Evolutionary conservation across 2,888 invertebrate genomes (phyloP), one percentile per base, ranked within the genome.

Genomic region (Amphipyra berbera): DNA sequence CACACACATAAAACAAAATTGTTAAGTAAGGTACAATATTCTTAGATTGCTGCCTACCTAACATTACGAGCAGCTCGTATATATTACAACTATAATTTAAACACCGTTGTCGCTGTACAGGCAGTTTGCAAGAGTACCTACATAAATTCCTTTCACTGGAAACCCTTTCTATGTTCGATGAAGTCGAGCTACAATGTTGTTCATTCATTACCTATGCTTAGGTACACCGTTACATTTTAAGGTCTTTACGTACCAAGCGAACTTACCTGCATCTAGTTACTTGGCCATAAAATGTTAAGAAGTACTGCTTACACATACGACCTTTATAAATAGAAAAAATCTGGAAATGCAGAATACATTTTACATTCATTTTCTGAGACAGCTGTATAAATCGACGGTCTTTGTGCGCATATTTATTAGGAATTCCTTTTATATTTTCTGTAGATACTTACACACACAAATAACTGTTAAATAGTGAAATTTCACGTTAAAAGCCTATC

Each of bases 111-210:
- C 49, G 50, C 59, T 45, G 38, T 64, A 61, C 48, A 57, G 48
- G 62, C 62, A 55, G 58, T 74, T 76, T 73, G 75, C 68, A 61
- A 76, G 77, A 82, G 79, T 83, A 79, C 75, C 66, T 64, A 70
- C 82, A 84, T 85, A 84, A 85, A 83, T 84, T 83, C 82, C 79
- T 82, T 81, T 82, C 78, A 75, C 76, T 73, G 63, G 73, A 81
- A 78, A 79, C 76, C 82, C 77, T 73, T 78, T 80, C 80, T 73
- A 76, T 77, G 69, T 68, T 61, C 67, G 59, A 75, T 70, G 73
- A 74, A 77, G 58, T 56, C 49, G 40, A 56, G 68, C 54, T 53
- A 79, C 78, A 79, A 67, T 79, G 79, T 79, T 75, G 79, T 70
- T 50, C 73, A 59, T 64, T 77, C 69, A 77, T 77, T 77, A 79